A percentile compares a stretch with the other conserved stretches of the same genome.
Evolutionary conservation across 2,797 vertebrate genomes (phyloP).

Genomic region (Clarias pachynema): DNA sequence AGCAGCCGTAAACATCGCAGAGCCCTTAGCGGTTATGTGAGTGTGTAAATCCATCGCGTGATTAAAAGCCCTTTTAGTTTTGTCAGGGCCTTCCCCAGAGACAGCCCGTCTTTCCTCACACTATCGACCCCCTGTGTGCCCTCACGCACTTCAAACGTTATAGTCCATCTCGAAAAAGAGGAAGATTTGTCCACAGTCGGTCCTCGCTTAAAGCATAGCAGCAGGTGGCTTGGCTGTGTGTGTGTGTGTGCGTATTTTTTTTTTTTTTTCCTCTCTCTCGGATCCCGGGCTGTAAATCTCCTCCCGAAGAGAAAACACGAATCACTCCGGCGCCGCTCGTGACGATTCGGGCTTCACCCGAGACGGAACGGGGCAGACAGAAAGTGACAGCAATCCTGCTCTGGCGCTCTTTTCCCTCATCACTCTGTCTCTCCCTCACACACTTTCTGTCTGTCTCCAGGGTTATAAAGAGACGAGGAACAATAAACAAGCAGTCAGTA

Average conservation of each 20-base stretch:
- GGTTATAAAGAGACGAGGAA: not conserved
- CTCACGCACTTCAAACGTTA: constrained; percentile 35
- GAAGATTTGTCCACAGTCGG: not conserved
- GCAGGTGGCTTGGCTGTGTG: constrained; percentile 2
- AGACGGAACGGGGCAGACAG: constrained; percentile 4
- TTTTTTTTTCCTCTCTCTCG: constrained; percentile 10
- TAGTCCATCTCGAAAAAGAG: not conserved
- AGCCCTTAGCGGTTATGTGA: constrained; percentile 30
- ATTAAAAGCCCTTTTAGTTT: constrained; percentile 59
- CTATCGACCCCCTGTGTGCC: constrained; percentile 51
- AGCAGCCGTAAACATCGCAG: constrained; percentile 58
- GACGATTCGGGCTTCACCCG: constrained; percentile 63
- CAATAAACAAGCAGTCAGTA: not conserved
- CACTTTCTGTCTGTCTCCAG: not conserved
- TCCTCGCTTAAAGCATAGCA: not conserved
- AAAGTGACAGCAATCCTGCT: constrained; percentile 4
- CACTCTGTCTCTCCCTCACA: constrained; percentile 7
- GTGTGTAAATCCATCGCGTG: constrained; percentile 42
- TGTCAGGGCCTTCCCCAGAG: constrained; percentile 49
- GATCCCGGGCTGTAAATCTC: constrained; percentile 64
- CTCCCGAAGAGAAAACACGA: constrained; percentile 60
- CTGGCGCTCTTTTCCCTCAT: not conserved
- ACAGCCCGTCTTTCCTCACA: constrained; percentile 53
- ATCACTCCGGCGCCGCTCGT: constrained; percentile 66
- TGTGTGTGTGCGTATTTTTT: constrained; percentile 1